phyloP scores from a whole-genome alignment of 2,888 invertebrate genomes.

The Dynastes grantii region DNA sequence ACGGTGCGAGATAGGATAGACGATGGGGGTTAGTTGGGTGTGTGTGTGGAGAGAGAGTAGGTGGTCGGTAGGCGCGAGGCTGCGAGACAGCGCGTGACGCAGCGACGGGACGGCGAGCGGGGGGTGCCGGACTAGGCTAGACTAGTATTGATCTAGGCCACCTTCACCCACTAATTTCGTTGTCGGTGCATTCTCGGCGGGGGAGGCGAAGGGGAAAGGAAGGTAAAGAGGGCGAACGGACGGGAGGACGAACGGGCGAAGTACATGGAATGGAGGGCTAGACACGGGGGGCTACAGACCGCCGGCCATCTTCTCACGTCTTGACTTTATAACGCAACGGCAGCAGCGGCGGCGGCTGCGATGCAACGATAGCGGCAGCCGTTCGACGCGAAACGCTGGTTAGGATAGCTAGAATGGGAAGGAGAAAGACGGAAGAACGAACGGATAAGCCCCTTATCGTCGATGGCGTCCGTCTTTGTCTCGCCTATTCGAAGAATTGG shows the following conservation, averaged over 20 bases:
- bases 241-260: conserved; percentile 35
- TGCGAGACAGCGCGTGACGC: conserved; percentile 35
- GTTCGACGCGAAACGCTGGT: conserved; percentile 57
- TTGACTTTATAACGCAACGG: conserved; percentile 59
- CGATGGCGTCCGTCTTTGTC: conserved; percentile 73
- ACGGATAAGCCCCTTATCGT: conserved; percentile 59
- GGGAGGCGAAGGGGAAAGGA: background rate
- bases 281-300: conserved; percentile 52
- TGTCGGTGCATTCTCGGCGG: conserved; percentile 55
- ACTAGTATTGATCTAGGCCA: conserved; percentile 70
- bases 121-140: conserved; percentile 67
- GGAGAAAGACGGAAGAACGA: conserved; percentile 59
- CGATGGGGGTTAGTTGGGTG: background rate
- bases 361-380: conserved; percentile 32
- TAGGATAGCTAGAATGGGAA: background rate
- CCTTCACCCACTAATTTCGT: conserved; percentile 63
- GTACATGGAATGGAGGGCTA: conserved; percentile 50
- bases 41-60: conserved; percentile 30
- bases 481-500: conserved; percentile 65
- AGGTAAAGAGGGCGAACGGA: no score
- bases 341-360: conserved; percentile 54
- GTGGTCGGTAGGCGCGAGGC: conserved; percentile 29
- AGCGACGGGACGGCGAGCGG: background rate
- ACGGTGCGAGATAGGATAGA: background rate
- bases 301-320: conserved; percentile 61